phyloP scores from a whole-genome alignment of 2,113 vertebrate genomes.

The Pedetes capensis region DNA sequence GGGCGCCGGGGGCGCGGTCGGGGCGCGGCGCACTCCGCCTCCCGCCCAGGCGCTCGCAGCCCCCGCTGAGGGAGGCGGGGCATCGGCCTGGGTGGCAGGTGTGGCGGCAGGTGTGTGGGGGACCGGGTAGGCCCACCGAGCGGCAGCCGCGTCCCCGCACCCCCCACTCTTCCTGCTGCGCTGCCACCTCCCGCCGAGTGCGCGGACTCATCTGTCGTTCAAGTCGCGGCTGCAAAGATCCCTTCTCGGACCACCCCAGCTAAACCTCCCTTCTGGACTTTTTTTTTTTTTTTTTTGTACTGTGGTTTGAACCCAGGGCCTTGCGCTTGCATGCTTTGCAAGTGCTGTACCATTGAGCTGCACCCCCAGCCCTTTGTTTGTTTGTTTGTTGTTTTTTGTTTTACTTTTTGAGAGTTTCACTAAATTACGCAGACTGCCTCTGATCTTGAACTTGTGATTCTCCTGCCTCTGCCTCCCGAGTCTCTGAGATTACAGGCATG shows the following conservation, averaged over 20 bases:
- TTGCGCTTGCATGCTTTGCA: too few species aligned
- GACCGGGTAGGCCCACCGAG: rapidly evolving
- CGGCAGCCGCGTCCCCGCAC: not conserved
- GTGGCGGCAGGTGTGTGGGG: not conserved
- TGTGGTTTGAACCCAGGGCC: too few species aligned
- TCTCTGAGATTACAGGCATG: too few species aligned
- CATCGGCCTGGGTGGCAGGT: not conserved
- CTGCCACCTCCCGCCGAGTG: not conserved
- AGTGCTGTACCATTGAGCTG: too few species aligned
- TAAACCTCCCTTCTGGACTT: not conserved
- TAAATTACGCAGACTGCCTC: too few species aligned
- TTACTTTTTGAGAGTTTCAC: too few species aligned
- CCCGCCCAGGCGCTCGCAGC: rapidly evolving
- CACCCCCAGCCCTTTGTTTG: too few species aligned
- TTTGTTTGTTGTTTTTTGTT: too few species aligned
- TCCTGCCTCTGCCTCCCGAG: too few species aligned
- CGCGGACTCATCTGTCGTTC: not conserved
- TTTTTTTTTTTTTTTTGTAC: too few species aligned
- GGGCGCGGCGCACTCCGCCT: not conserved
- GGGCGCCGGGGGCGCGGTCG: constrained; percentile 15
- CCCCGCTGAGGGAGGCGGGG: not conserved
- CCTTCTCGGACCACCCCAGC: not conserved
- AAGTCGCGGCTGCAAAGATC: not conserved
- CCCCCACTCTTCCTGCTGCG: not conserved
- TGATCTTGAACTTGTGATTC: too few species aligned